Base-by-base conservation (phyloP, 92 coral and sea anemone genomes). In the Porites rus region DNA sequence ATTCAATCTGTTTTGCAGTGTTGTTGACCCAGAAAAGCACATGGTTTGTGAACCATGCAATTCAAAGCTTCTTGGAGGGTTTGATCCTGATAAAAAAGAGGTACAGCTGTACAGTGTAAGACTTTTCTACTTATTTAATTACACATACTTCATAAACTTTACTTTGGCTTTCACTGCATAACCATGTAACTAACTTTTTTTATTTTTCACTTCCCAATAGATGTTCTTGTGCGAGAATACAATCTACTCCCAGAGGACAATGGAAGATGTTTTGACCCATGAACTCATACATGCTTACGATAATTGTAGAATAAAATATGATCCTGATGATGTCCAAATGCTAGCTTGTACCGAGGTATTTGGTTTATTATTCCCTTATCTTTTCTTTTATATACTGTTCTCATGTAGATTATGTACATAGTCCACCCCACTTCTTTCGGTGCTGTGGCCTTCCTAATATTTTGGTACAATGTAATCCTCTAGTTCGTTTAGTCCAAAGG, bases 281-380 rank as follows among this genome's bases (percentile, higher is more conserved):
- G 99, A 96, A 64, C 94, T 96, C 21, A 94, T 96, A 68, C 99
- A 96, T 63, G 99, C 99, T 21, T 96, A 94, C 85, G 99, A 96
- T 78, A 92, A 92, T 72, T 95, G 98, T 74, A 81, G 98, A 80
- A 90, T 94, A 59, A 94, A 96, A 53, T 96, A 96, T 88, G 92
- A 96, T 76, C 98, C 96, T 50, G 89, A 96, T 46, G 91, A 93
- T 77, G 92, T 96, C 46, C 91, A 59, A 65, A 98, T 94, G 77
- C 78, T 96, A 24, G 99, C 99, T 17, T 96, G 99, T 74, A 96
- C 99, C 7, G 99, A 96, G 94, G 99, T 96, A 88, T 75, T 72
- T 52, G 17, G 7, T 20, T 60, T 20, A 2, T 20, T 46, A 1
- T 38, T 17, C 10, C 11, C 25, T 9, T 10, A 56, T 3, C 2